phyloP scores from a whole-genome alignment of 2,113 vertebrate genomes.

The Siniperca chuatsi region DNA sequence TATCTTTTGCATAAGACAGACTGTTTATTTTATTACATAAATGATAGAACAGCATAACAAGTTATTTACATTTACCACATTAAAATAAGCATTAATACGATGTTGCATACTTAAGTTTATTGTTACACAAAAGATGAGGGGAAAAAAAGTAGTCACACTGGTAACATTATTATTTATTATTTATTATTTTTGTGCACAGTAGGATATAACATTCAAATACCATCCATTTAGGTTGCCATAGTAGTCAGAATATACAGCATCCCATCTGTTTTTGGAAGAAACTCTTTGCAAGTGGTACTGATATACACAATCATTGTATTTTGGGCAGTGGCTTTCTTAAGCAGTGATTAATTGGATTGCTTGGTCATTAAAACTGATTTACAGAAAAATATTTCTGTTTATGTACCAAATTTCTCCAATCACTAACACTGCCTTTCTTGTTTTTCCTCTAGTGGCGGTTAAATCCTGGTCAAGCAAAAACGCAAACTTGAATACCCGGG shows the following conservation, averaged over 20 bases:
- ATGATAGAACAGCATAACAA: not conserved
- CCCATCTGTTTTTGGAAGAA: not conserved
- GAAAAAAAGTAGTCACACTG: not conserved
- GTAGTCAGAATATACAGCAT: not conserved
- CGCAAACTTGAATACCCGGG: conserved; percentile 35
- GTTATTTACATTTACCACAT: not conserved
- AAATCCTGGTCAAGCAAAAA: conserved; percentile 56
- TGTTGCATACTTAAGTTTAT: not conserved
- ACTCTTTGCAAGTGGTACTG: no score
- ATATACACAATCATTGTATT: not conserved
- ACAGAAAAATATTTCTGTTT: not conserved
- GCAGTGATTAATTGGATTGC: not conserved
- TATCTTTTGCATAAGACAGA: not conserved
- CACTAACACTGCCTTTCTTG: conserved; percentile 1
- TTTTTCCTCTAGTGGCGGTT: conserved; percentile 87
- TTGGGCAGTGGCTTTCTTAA: not conserved
- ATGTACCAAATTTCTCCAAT: not conserved
- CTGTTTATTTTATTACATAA: not conserved
- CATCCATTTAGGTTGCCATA: not conserved
- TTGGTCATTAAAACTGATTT: not conserved
- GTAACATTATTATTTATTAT: no score
- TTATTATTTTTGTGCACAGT: conserved; percentile 25
- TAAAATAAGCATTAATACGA: not conserved
- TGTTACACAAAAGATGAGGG: not conserved
- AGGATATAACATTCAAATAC: not conserved